phyloP scores from a whole-genome alignment of 2,797 vertebrate genomes.

The Nasua narica region DNA sequence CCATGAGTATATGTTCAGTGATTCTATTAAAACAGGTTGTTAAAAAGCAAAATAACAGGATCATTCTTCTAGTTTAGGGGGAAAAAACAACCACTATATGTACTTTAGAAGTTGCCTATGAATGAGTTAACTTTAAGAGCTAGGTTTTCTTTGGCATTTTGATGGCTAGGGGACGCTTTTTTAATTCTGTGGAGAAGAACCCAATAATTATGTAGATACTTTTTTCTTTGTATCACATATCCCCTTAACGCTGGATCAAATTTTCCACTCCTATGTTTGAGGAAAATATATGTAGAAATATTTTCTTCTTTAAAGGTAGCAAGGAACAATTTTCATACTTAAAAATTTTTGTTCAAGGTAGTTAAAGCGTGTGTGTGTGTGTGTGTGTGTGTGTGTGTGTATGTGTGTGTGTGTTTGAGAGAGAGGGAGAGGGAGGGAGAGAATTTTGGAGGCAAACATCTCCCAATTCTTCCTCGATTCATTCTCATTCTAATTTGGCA shows the following conservation, averaged over 20 bases:
- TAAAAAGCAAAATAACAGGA: neutral
- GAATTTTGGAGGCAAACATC: neutral
- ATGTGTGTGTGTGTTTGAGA: neutral
- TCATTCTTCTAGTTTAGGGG: neutral
- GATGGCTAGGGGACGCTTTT: neutral
- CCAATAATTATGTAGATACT: neutral
- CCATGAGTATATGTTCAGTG: neutral
- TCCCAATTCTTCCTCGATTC: neutral
- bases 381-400: neutral
- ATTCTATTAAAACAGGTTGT: neutral
- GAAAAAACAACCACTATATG: neutral
- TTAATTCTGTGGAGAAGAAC: neutral
- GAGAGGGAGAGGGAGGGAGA: no score
- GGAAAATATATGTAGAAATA: neutral
- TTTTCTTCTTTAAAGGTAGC: neutral
- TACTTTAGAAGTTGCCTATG: neutral
- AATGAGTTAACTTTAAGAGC: neutral
- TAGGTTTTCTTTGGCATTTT: neutral
- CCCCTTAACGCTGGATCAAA: neutral
- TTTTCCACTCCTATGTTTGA: neutral
- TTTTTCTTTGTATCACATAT: neutral
- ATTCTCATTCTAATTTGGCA: neutral
- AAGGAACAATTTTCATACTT: constrained; percentile 20
- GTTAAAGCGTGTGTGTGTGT: neutral
- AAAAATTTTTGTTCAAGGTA: neutral